Percentiles rank a stretch among this genome's conserved stretches.
These are phyloP conservation scores for Oscheius onirici DNA, from an alignment of 2,888 invertebrate genomes.

Conservation along the genomic window DNA sequence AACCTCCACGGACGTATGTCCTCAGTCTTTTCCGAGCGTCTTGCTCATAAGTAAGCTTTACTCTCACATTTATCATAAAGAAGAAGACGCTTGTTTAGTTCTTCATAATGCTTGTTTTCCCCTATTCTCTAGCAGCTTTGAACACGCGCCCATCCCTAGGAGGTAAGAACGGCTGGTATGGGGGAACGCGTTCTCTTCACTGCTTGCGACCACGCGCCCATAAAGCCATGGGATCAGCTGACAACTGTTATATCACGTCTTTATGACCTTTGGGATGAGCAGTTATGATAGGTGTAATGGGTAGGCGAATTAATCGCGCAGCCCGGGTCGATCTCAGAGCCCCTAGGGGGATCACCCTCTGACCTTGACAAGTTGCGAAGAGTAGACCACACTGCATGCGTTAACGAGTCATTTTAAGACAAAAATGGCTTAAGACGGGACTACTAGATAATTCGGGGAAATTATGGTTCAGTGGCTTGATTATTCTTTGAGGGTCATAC, in stretches of 20 bases:
- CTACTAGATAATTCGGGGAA: too few species aligned
- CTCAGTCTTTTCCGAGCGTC: slow-evolving; percentile 26
- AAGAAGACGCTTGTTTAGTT: too few species aligned
- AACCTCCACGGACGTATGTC: slow-evolving; percentile 29
- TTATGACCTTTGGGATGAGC: slow-evolving; percentile 27
- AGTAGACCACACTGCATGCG: slow-evolving; percentile 24
- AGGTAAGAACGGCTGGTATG: not conserved
- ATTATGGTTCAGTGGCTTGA: not conserved
- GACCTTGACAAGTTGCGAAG: slow-evolving; percentile 33
- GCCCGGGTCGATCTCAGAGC: slow-evolving; percentile 27
- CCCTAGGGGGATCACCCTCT: slow-evolving; percentile 22
- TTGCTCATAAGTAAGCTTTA: slow-evolving; percentile 19
- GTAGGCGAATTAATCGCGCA: slow-evolving; percentile 29
- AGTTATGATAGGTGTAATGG: slow-evolving; percentile 32
- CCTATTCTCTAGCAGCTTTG: too few species aligned
- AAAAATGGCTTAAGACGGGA: slow-evolving; percentile 1
- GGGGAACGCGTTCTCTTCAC: not conserved
- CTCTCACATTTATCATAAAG: not conserved
- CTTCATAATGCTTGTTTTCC: not conserved
- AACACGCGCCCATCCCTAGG: not conserved
- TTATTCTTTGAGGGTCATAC: not conserved
- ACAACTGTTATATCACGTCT: slow-evolving; percentile 14
- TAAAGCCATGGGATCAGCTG: slow-evolving; percentile 23
- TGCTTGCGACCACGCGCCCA: not conserved
- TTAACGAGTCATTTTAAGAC: slow-evolving; percentile 24